Evolutionary conservation across 2,888 invertebrate species (phyloP), one percentile per base, ranked within the genome.

Genomic region (Teleiodes luculella): DNA sequence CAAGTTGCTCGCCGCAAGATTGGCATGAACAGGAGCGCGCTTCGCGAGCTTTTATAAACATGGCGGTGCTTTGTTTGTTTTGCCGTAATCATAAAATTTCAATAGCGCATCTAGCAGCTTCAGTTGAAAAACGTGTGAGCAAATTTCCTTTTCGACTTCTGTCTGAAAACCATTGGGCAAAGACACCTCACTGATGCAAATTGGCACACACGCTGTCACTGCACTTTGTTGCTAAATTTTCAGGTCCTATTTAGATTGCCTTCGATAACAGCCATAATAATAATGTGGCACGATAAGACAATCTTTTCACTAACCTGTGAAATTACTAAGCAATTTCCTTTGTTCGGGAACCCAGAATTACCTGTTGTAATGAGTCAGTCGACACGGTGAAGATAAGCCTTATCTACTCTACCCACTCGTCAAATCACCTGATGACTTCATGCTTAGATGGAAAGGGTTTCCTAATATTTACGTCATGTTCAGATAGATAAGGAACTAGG

Each of bases 1-100:
- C 88, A 88, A 88, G 88, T 88, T 88, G 87, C 81, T 78, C 72
- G 80, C 85, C 81, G 74, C 83, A 78, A 88, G 87, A 88, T 88
- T 87, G 87, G 89, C 88, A 88, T 84, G 87, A 86, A 87, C 88
- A 84, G 88, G 78, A 89, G 87, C 87, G 86, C 79, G 83, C 87
- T 80, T 81, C 68, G 80, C 86, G 83, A 87, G 87, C 88, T 89
- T 89, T 87, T 86, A 87, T 86, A 87, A 88, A 86, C 86, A 88
- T 86, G 81, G 86, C 81, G 79, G 81, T 83, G 78, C 78, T 82
- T 83, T 87, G 81, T 87, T 89, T 87, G 83, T 86, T 86, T 87
- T 86, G 76, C 75, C 77, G 67, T 82, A 83, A 84, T 86, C 80
- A 80, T 81, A 83, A 84, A 83, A 80, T 79, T 80, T 86, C 81